phyloP scores from a whole-genome alignment of 2,113 vertebrate species.

The Camelus bactrianus region DNA sequence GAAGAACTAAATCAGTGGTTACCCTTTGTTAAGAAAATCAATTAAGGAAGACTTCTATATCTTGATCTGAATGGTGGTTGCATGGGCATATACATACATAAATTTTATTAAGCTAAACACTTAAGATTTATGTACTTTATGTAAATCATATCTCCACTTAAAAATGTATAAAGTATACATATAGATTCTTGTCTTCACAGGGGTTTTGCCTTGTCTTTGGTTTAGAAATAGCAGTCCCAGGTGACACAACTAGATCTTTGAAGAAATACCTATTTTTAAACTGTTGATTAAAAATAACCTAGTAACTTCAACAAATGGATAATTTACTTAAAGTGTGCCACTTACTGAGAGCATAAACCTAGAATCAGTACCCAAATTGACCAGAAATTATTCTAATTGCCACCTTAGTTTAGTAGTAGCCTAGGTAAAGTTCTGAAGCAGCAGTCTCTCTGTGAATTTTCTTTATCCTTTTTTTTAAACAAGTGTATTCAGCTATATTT shows the following conservation, averaged over 20 bases:
- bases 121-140: not conserved
- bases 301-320: not conserved
- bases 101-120: not conserved
- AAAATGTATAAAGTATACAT: not conserved
- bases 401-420: not conserved
- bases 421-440: not conserved
- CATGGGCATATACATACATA: not conserved
- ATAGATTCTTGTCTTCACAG: not conserved
- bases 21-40: not conserved
- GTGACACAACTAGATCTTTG: slow-evolving; percentile 19
- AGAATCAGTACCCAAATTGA: not conserved
- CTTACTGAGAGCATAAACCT: not conserved
- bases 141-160: not conserved
- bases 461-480: not conserved
- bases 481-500: slow-evolving; percentile 16
- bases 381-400: not conserved
- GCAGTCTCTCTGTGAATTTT: not conserved
- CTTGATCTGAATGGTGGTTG: slow-evolving; percentile 7
- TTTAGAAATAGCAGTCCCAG: slow-evolving; percentile 41
- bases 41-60: not conserved
- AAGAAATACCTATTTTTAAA: slow-evolving; percentile 33
- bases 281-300: slow-evolving; percentile 15
- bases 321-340: not conserved
- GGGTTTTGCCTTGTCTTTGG: not conserved
- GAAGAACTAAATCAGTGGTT: not conserved